Conservation (phyloP, 2,113 vertebrate species). For the Nesogale talazaci region DNA sequence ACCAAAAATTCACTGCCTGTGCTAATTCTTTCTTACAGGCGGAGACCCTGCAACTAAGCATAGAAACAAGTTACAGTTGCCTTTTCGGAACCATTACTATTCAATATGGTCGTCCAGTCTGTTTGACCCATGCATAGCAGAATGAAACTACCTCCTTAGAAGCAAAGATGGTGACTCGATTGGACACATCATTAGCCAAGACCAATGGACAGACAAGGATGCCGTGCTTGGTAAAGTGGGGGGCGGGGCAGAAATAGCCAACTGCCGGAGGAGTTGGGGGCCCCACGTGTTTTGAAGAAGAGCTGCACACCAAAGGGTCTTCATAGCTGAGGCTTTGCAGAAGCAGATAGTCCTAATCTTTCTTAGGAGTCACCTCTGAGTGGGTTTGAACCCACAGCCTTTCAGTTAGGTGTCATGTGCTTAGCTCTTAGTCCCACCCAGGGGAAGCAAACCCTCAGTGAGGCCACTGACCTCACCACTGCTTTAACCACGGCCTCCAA, state of each 20-base stretch:
- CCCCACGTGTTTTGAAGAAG: neutral
- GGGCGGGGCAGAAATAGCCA: neutral
- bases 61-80: neutral
- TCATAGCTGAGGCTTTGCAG: neutral
- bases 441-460: neutral
- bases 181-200: neutral
- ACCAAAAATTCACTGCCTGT: too few species aligned
- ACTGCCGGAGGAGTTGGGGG: neutral
- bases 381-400: neutral
- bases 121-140: too few species aligned
- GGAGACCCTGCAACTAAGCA: neutral
- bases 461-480: neutral
- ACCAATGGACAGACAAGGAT: neutral
- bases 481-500: neutral
- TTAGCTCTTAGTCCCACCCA: neutral
- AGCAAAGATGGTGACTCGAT: neutral
- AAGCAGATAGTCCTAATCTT: neutral
- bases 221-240: neutral
- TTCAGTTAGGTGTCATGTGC: neutral
- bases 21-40: too few species aligned
- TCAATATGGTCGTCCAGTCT: neutral
- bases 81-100: neutral
- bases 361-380: neutral
- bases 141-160: neutral
- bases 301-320: neutral